phyloP scores from a whole-genome alignment of 2,888 invertebrate genomes.

The Stramonita haemastoma region DNA sequence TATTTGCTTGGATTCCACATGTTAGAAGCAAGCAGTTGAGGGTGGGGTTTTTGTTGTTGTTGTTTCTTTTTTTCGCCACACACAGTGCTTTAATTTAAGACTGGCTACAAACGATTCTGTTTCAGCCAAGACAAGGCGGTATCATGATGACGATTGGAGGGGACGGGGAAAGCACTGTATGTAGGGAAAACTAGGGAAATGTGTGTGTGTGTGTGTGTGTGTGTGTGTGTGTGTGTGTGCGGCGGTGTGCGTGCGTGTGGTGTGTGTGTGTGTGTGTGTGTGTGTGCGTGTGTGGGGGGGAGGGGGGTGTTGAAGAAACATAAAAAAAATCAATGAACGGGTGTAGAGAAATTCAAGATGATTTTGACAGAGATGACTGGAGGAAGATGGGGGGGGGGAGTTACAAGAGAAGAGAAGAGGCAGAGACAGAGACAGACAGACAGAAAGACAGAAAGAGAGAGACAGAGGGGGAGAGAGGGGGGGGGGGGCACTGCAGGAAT shows the following conservation, averaged over 20 bases:
- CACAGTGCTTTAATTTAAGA: background rate
- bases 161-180: background rate
- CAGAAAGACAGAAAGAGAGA: background rate
- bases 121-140: background rate
- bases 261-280: too few species aligned
- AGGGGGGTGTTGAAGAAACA: background rate
- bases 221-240: too few species aligned
- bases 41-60: too few species aligned
- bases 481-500: background rate
- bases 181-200: background rate
- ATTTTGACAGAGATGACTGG: background rate
- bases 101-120: background rate
- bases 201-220: too few species aligned
- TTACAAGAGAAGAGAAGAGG: background rate
- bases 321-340: too few species aligned
- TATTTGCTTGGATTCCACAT: constrained; percentile 7
- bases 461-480: background rate
- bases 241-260: too few species aligned
- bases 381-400: background rate
- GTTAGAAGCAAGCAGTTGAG: background rate
- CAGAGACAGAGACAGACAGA: background rate
- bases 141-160: background rate
- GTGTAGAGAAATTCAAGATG: too few species aligned
- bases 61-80: background rate
- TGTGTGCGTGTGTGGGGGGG: background rate